Evolutionary conservation across 2,797 vertebrate genomes (phyloP), one percentile per base, ranked within the genome.

Genomic region (Acipenser oxyrinchus): DNA sequence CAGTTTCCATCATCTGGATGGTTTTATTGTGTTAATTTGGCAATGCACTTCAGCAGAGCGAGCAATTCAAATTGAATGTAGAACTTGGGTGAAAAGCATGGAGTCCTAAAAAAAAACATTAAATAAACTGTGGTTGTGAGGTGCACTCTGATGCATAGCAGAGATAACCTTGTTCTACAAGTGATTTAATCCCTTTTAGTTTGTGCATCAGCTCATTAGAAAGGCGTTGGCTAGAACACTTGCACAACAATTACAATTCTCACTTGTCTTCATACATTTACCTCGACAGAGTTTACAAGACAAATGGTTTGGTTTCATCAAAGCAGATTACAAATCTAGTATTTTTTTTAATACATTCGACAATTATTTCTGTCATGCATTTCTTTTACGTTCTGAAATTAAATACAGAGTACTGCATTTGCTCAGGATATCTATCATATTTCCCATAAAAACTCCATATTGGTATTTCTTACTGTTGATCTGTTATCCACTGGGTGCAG

Each of bases 381-480:
- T 82, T 73, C 75, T 81, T 81, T 73, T 61, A 63, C 55, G 8
- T 81, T 76, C 81, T 80, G 81, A 81, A 70, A 23, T 48, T 78
- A 80, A 64, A 70, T 79, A 83, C 74, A 78, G 60, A 65, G 71
- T 78, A 60, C 70, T 76, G 48, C 23, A 70, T 84, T 81, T 85
- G 69, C 79, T 82, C 77, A 79, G 75, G 65, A 58, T 78, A 18
- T 18, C 15, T 78, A 18, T 18, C 15, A 18, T 18, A 18, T 18
- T 18, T 18, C 15, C 15, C 23, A 37, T 37, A 37, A 37, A 37
- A 37, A 37, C 23, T 37, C 23, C 23, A 37, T 37, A 37, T 37
- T 37, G 2, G 23, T 37, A 2, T 37, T 37, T 37, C 23, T 37
- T 37, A 37, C 23, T 37, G 23, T 37, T 37, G 23, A 37, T 37